phyloP scores from a whole-genome alignment of 1,140 invertebrate genomes.

The Dendrolimus punctatus region DNA sequence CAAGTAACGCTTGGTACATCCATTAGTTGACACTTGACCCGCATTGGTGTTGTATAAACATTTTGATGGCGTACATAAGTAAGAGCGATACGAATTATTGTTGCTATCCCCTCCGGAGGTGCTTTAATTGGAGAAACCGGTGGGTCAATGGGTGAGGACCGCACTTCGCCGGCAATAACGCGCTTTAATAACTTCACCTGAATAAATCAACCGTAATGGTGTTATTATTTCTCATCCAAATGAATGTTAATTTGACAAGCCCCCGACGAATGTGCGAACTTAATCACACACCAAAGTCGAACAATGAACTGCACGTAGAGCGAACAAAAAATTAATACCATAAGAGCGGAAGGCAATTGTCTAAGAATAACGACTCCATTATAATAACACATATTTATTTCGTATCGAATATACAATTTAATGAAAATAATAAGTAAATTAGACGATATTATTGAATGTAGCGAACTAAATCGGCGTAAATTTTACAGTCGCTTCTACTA shows the following conservation, averaged over 20 bases:
- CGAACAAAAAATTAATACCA: slow-evolving; percentile 14
- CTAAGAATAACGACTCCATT: slow-evolving; percentile 1
- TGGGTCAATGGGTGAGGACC: slow-evolving; percentile 48
- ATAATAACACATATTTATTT: slow-evolving; percentile 25
- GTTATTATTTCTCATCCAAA: slow-evolving; percentile 33
- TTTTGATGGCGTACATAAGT: slow-evolving; percentile 1
- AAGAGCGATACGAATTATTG: slow-evolving; percentile 11
- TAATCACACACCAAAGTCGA: slow-evolving; percentile 22
- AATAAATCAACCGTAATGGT: slow-evolving; percentile 45
- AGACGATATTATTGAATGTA: slow-evolving; percentile 12
- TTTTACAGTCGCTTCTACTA: slow-evolving; percentile 13
- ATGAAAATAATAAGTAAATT: slow-evolving; percentile 11
- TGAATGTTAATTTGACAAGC: slow-evolving; percentile 44
- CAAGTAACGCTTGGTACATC: neutral
- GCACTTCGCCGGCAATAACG: slow-evolving; percentile 21
- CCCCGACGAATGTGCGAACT: slow-evolving; percentile 39
- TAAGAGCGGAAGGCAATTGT: slow-evolving; percentile 4
- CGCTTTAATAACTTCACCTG: slow-evolving; percentile 33
- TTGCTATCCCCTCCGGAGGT: slow-evolving; percentile 23
- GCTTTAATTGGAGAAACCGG: slow-evolving; percentile 33
- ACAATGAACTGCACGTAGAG: slow-evolving; percentile 18
- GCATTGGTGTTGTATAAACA: slow-evolving; percentile 5
- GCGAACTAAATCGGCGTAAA: slow-evolving; percentile 10
- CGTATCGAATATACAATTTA: no score
- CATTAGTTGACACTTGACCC: slow-evolving; percentile 6